Evolutionary conservation across 2,797 vertebrate genomes (phyloP), one percentile per base, ranked within the genome.

Genomic region (Betta splendens): DNA sequence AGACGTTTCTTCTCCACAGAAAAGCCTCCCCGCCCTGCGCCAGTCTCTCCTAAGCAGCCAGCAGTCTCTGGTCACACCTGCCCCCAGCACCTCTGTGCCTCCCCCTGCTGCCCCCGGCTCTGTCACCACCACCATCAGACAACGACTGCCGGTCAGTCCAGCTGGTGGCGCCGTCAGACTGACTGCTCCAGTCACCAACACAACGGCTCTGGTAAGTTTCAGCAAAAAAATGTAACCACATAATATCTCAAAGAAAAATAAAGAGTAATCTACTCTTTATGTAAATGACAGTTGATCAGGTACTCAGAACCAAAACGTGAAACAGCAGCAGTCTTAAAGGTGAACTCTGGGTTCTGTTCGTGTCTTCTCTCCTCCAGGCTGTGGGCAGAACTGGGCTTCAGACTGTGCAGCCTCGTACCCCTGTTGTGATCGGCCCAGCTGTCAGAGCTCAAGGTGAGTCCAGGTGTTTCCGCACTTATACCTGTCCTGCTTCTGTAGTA

Each of bases 1-100:
- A 5, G 4, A 43, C 16, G 15, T 15, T 21, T 11, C 23, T 15
- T 65, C 28, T 67, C 58, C 64, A 39, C 83, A 96, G 94, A 95
- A 94, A 93, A 95, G 93, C 77, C 91, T 95, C 26, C 94, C 94
- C 3, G 92, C 93, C 38, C 85, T 95, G 67, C 92, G 94, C 70
- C 92, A 94, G 81, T 93, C 94, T 18, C 84, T 95, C 54, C 88
- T 94, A 70, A 94, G 72, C 66, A 94, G 89, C 67, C 93, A 95
- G 50, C 93, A 95, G 87, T 92, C 92, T 60, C 87, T 94, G 81
- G 83, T 85, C 5, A 81, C 86, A 21, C 74, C 84, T 0, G 58
- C 85, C 28, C 71, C 91, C 18, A 66, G 77, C 54, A 72, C 90
- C 45, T 70, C 89, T 5, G 75, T 81, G 5, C 80, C 91, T 11